phyloP scores from a whole-genome alignment of 1,140 invertebrate species.

The Chironomus tepperi region DNA sequence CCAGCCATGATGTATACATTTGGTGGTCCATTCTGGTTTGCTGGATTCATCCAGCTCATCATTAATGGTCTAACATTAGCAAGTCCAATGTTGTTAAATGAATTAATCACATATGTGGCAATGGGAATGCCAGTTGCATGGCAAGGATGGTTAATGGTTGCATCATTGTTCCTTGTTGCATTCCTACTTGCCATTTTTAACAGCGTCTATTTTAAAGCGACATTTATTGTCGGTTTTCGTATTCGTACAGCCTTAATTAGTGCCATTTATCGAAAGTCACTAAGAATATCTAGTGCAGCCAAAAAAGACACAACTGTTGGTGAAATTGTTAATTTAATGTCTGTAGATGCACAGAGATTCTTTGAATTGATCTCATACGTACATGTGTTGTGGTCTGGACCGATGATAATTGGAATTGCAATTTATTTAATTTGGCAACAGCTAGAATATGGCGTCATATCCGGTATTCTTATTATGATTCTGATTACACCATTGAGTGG shows the following conservation, averaged over 20 bases:
- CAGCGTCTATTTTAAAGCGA: not conserved
- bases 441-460: conserved; percentile 44
- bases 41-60: conserved; percentile 62
- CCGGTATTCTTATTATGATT: conserved; percentile 49
- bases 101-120: conserved; percentile 31
- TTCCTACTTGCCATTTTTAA: conserved; percentile 50
- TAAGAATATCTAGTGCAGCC: not conserved
- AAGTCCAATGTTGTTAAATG: conserved; percentile 65
- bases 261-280: conserved; percentile 5
- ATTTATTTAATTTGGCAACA: conserved; percentile 49
- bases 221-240: not conserved
- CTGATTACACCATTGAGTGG: conserved; percentile 9
- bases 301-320: conserved; percentile 16
- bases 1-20: conserved; percentile 62
- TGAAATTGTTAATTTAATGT: conserved; percentile 20
- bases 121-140: conserved; percentile 51
- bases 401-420: conserved; percentile 47
- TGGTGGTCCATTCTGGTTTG: conserved; percentile 69
- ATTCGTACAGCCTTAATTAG: not conserved
- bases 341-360: conserved; percentile 9
- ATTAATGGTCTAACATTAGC: conserved; percentile 79
- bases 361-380: conserved; percentile 18
- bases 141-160: conserved; percentile 69
- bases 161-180: conserved; percentile 78
- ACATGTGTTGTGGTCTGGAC: conserved; percentile 34